phyloP scores from a whole-genome alignment of 1,140 invertebrate genomes.

The Drosophila hydei region DNA sequence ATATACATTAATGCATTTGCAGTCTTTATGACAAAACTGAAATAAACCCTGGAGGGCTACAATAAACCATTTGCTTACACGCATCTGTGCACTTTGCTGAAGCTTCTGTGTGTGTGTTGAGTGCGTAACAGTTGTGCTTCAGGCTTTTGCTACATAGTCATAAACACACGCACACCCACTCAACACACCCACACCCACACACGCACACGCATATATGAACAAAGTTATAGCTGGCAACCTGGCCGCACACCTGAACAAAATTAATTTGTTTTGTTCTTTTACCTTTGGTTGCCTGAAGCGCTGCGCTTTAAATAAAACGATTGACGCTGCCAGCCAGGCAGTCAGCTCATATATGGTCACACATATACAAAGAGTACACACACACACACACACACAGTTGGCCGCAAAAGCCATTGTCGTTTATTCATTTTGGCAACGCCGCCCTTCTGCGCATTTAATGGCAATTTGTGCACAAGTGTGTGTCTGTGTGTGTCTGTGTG shows the following conservation, averaged over 20 bases:
- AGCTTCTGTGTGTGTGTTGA: slow-evolving; percentile 6
- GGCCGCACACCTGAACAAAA: slow-evolving; percentile 53
- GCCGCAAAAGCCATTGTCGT: slow-evolving; percentile 70
- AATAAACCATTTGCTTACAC: slow-evolving; percentile 42
- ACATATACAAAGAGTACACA: slow-evolving; percentile 1
- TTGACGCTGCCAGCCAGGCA: slow-evolving; percentile 55
- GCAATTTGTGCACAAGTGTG: slow-evolving; percentile 50
- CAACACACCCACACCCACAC: slow-evolving; percentile 1
- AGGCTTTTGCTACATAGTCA: slow-evolving; percentile 30
- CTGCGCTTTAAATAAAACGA: slow-evolving; percentile 59
- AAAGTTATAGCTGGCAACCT: slow-evolving; percentile 19
- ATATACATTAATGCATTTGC: slow-evolving; percentile 3
- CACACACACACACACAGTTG: slow-evolving; percentile 40
- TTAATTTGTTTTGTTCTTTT: slow-evolving; percentile 79
- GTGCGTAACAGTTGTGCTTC: slow-evolving; percentile 34
- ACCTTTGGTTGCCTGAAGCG: slow-evolving; percentile 51
- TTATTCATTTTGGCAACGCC: slow-evolving; percentile 57
- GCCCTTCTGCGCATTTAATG: slow-evolving; percentile 61
- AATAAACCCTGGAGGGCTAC: slow-evolving; percentile 33
- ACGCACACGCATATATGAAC: slow-evolving; percentile 18
- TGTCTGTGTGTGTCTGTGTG: slow-evolving; percentile 19
- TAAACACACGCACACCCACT: slow-evolving; percentile 36
- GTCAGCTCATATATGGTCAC: slow-evolving; percentile 13
- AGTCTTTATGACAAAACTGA: slow-evolving; percentile 23
- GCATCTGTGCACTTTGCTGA: slow-evolving; percentile 23